Percentiles rank a stretch among this genome's conserved stretches.
Evolutionary conservation across 2,113 vertebrate genomes (phyloP).

Genomic region (Leucopsar rothschildi): DNA sequence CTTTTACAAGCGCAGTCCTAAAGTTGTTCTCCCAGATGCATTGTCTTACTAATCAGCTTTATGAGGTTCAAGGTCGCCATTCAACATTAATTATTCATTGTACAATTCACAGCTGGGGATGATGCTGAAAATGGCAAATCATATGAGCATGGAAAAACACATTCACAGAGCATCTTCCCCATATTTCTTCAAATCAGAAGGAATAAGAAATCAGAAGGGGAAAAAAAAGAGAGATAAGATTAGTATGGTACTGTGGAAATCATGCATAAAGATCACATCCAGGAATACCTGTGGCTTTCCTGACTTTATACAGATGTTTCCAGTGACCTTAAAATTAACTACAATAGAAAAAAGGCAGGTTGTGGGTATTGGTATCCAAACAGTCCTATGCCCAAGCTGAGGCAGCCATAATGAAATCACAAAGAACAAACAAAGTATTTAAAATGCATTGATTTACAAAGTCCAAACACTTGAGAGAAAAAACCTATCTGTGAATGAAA

Average conservation of each 20-base stretch:
- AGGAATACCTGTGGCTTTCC: neutral
- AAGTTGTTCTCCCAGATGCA: conserved; percentile 64
- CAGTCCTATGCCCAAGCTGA: neutral
- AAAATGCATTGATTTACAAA: neutral
- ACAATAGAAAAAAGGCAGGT: neutral
- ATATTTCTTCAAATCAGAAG: neutral
- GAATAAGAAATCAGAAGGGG: neutral
- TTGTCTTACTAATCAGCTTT: conserved; percentile 66
- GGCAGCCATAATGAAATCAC: neutral
- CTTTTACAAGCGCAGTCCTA: conserved; percentile 56
- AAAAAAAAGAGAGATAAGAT: neutral
- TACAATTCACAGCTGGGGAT: conserved; percentile 44
- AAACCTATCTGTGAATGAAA: neutral
- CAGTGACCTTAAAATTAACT: neutral
- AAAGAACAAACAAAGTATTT: neutral
- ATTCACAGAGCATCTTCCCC: neutral
- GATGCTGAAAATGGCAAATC: conserved; percentile 12
- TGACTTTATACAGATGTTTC: neutral
- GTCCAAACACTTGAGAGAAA: neutral
- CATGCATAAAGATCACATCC: neutral
- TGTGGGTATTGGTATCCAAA: neutral
- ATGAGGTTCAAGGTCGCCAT: conserved; percentile 51
- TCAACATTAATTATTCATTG: conserved; percentile 63
- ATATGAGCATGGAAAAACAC: neutral
- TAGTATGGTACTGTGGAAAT: neutral